phyloP scores from a whole-genome alignment of 2,888 invertebrate species.

The Drosophila formosana region DNA sequence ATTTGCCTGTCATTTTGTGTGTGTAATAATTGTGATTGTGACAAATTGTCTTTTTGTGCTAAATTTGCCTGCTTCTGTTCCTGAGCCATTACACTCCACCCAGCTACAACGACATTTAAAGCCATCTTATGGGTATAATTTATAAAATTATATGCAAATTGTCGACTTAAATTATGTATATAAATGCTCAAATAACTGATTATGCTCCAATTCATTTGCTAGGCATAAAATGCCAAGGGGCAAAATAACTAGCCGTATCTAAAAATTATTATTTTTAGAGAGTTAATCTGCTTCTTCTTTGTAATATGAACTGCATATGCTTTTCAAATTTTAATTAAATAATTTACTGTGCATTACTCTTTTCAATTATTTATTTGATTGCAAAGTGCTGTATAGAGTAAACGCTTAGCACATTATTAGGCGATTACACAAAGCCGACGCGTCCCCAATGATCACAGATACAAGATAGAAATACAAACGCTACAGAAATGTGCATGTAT shows the following conservation, averaged over 20 bases:
- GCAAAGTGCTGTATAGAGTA: slow-evolving; percentile 22
- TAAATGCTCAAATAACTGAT: slow-evolving; percentile 31
- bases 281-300: too few relatives aligned
- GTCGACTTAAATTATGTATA: slow-evolving; percentile 50
- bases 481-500: slow-evolving; percentile 58
- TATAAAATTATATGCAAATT: slow-evolving; percentile 48
- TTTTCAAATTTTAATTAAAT: too few relatives aligned
- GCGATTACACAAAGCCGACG: slow-evolving; percentile 56
- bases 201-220: slow-evolving; percentile 7
- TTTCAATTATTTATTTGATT: neutral
- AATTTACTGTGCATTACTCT: too few relatives aligned
- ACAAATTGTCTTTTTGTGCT: slow-evolving; percentile 68
- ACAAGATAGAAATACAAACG: slow-evolving; percentile 62
- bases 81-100: neutral
- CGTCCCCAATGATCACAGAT: slow-evolving; percentile 32
- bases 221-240: neutral
- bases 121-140: slow-evolving; percentile 39
- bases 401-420: slow-evolving; percentile 65
- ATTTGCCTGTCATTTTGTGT: slow-evolving; percentile 69
- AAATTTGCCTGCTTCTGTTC: slow-evolving; percentile 25
- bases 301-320: too few relatives aligned
- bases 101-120: slow-evolving; percentile 36
- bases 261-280: neutral
- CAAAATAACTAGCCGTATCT: slow-evolving; percentile 3
- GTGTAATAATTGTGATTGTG: slow-evolving; percentile 78